A percentile compares a stretch with the other conserved stretches of the same genome.
phyloP scores from a whole-genome alignment of 1,140 invertebrate species.

The Listronotus bonariensis region DNA sequence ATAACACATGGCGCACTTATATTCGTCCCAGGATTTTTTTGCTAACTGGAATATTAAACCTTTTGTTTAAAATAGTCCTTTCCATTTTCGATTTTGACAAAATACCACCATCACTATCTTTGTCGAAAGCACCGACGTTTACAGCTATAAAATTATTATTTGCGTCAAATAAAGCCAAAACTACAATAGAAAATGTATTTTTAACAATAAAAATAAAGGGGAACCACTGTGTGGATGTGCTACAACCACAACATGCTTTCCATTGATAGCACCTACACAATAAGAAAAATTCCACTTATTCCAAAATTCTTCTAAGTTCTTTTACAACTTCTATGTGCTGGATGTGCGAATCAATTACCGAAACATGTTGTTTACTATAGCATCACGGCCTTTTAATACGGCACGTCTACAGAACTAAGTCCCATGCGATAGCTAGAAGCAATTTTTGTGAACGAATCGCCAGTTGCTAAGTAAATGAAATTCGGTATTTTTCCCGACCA shows the following conservation, averaged over 20 bases:
- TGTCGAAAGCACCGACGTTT: constrained; percentile 56
- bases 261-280: constrained; percentile 45
- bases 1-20: constrained; percentile 22
- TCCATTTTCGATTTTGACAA: constrained; percentile 32
- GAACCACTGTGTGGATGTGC: constrained; percentile 51
- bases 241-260: constrained; percentile 20
- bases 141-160: constrained; percentile 57
- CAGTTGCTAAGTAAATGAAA: constrained; percentile 30
- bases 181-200: constrained; percentile 54
- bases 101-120: constrained; percentile 52
- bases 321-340: constrained; percentile 24
- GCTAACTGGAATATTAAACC: constrained; percentile 1
- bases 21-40: constrained; percentile 20
- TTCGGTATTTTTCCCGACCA: too few relatives aligned
- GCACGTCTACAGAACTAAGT: constrained; percentile 18
- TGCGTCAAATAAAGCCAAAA: constrained; percentile 57
- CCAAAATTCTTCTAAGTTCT: constrained; percentile 32
- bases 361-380: constrained; percentile 29
- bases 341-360: constrained; percentile 12
- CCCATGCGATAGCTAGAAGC: constrained; percentile 26
- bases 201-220: constrained; percentile 57
- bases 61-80: constrained; percentile 17
- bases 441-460: constrained; percentile 24
- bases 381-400: constrained; percentile 21
- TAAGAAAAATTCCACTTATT: constrained; percentile 35